These are phyloP conservation scores for Tuberolachnus salignus DNA, from an alignment of 2,888 invertebrate genomes.

Conservation along the genomic window DNA sequence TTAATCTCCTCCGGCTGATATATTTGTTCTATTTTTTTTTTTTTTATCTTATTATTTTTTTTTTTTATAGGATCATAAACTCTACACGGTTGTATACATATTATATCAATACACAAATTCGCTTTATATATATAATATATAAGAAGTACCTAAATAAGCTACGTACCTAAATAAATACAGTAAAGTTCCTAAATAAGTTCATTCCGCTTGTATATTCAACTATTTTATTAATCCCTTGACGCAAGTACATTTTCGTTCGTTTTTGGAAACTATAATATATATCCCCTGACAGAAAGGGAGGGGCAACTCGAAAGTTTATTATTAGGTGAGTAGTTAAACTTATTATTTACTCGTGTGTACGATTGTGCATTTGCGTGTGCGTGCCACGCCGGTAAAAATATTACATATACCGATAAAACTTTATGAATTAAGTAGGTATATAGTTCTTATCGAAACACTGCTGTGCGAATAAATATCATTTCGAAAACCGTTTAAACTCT, in stretches of 20 bases:
- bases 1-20: background rate
- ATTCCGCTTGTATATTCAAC: background rate
- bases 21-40: background rate
- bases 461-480: background rate
- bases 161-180: too few species aligned
- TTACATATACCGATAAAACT: slow-evolving; percentile 9
- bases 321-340: background rate
- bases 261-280: background rate
- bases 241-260: background rate
- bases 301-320: background rate
- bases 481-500: background rate
- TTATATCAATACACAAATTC: background rate
- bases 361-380: background rate
- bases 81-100: background rate
- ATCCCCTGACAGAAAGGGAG: background rate
- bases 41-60: too few species aligned
- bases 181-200: too few species aligned
- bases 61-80: background rate
- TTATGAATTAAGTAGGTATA: background rate
- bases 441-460: too few species aligned
- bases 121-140: background rate
- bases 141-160: slow-evolving; percentile 15
- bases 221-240: slow-evolving; percentile 8
- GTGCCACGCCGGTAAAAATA: background rate
- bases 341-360: too few species aligned